phyloP scores from a whole-genome alignment of 1,140 invertebrate genomes.

The Phenacoccus solenopsis region DNA sequence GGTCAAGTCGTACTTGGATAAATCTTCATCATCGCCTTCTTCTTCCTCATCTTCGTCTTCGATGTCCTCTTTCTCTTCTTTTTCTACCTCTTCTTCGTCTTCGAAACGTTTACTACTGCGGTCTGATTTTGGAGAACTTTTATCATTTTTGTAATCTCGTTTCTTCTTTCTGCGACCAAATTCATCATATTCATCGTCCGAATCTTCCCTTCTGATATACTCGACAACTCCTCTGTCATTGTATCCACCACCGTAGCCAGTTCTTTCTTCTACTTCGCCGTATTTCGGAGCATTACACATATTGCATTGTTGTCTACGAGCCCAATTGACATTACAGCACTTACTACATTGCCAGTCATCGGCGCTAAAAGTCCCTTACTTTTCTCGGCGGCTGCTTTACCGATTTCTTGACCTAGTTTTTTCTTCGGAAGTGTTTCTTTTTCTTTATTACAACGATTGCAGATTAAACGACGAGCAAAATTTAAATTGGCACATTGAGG shows the following conservation, averaged over 20 bases:
- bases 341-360: constrained; percentile 99
- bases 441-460: constrained; percentile 73
- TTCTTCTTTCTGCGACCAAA: constrained; percentile 59
- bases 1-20: constrained; percentile 22
- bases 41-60: constrained; percentile 37
- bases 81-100: constrained; percentile 26
- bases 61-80: constrained; percentile 22
- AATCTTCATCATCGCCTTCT: constrained; percentile 28
- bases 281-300: constrained; percentile 98
- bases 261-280: constrained; percentile 68
- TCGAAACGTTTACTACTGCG: constrained; percentile 34
- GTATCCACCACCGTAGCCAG: constrained; percentile 61
- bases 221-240: constrained; percentile 89
- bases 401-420: constrained; percentile 91
- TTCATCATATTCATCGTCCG: constrained; percentile 89
- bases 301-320: constrained; percentile 88
- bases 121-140: constrained; percentile 29
- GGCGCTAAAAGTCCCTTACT: constrained; percentile 92
- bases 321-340: constrained; percentile 99
- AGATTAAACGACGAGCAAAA: constrained; percentile 76
- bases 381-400: constrained; percentile 95
- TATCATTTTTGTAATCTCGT: constrained; percentile 27
- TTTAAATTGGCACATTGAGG: constrained; percentile 73
- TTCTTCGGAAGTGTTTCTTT: constrained; percentile 49
- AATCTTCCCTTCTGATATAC: constrained; percentile 74